Evolutionary conservation across 2,113 vertebrate species (phyloP), one percentile per base, ranked within the genome.

Genomic region (Grammomys dolichurus): DNA sequence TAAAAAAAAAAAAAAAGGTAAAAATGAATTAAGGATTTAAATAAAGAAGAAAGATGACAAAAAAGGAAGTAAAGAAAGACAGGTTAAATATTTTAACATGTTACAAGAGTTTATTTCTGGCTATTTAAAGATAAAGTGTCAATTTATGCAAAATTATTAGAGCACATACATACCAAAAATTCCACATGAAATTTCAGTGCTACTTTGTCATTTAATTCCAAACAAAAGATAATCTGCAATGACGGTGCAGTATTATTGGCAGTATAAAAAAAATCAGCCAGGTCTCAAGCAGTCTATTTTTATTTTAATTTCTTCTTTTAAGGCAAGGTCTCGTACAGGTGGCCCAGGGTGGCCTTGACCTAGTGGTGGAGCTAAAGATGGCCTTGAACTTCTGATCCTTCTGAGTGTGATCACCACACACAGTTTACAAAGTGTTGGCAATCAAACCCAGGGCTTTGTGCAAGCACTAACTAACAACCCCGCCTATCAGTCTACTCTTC

Each of bases 61-160:
- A 70, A 70, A 54, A 40, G 54, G 48, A 58, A 87, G 85, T 26
- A 91, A 95, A 82, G 73, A 95, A 92, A 90, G 36, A 56, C 36
- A 87, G 43, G 54, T 97, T 96, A 94, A 94, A 93, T 92, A 85
- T 70, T 67, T 90, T 92, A 69, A 16, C 16, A 73, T 28, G 75
- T 63, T 88, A 51, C 51, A 48, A 91, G 16, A 93, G 31, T 43
- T 95, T 70, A 85, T 69, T 96, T 96, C 20, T 93, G 67, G 9
- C 78, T 77, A 76, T n/a, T 69, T 13, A 33, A 69, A 31, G 31
- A 69, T 65, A 75, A 84, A 86, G 43, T 88, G 54, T 92, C 31
- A 69, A 51, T 80, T 84, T 85, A 84, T 28, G 6, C 75, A 51
- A 92, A 93, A 87, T 75, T 43, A 90, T 72, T 90, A 91, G 75